Evolutionary conservation across 2,888 invertebrate species (phyloP).

Genomic region (Ashinkailepas kermadecensis): DNA sequence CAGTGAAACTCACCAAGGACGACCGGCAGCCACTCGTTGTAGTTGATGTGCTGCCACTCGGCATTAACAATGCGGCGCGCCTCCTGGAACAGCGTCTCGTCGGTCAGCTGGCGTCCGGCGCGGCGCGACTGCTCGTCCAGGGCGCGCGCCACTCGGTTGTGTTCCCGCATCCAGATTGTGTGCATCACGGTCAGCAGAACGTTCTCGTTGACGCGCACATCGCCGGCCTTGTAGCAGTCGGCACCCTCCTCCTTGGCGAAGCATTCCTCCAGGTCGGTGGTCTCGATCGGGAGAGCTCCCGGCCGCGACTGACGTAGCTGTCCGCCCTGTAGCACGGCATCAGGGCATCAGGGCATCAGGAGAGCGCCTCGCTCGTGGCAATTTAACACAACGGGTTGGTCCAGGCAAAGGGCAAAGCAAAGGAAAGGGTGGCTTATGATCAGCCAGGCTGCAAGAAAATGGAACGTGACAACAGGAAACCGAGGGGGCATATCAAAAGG

Average conservation of each 20-base stretch:
- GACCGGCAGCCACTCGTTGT: constrained; percentile 71
- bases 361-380: too few relatives aligned
- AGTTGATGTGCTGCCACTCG: constrained; percentile 67
- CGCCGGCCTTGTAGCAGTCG: constrained; percentile 42
- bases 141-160: constrained; percentile 25
- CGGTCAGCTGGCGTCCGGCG: constrained; percentile 47
- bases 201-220: constrained; percentile 48
- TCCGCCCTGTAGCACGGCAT: constrained; percentile 48
- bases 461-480: too few relatives aligned
- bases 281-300: constrained; percentile 28
- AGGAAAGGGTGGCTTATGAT: too few relatives aligned
- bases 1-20: constrained; percentile 52
- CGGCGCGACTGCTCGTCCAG: constrained; percentile 28
- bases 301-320: constrained; percentile 25
- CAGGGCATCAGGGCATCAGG: too few relatives aligned
- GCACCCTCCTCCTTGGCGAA: constrained; percentile 28
- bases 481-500: too few relatives aligned
- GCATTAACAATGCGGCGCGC: constrained; percentile 64
- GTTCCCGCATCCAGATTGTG: constrained; percentile 30
- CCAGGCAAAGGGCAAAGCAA: too few relatives aligned
- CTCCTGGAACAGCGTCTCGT: constrained; percentile 54
- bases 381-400: too few relatives aligned
- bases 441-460: too few relatives aligned
- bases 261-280: constrained; percentile 28
- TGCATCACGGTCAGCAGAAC: constrained; percentile 25